Base-by-base conservation (phyloP, 2,113 vertebrate species). In the Merops nubicus region DNA sequence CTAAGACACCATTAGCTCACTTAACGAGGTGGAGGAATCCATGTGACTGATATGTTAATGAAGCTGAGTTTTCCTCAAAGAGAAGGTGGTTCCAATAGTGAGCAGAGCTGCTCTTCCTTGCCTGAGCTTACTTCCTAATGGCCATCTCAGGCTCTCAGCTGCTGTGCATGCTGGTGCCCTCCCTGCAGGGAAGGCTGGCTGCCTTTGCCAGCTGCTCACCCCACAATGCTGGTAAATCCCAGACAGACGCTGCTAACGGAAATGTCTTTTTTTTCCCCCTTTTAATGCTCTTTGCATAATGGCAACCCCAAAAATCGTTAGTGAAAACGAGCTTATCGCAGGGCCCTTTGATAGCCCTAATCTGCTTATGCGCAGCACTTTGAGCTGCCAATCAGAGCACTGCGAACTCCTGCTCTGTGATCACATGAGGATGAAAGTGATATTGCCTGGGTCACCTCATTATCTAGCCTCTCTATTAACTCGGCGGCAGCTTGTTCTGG, bases 211-310 rank as follows among this genome's bases (percentile, higher is more conserved):
- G 77, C 93, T 92, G 93, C 87, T 94, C 88, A 74, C 91, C 91
- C 92, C 89, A 94, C 89, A 87, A 2, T 73, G 93, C 40, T 62
- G 89, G 59, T 42, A 97, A 96, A 97, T 95, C 96, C 91, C 94
- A 94, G 96, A 95, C 96, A 97, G 96, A 95, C 86, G 82, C 90
- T 59, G 92, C 69, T 85, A 96, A 92, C 60, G 3, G 87, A 97
- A 97, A 96, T 88, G 90, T 91, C 96, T 97, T 92, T 94, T 81
- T 75, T 77, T 59, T 25, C 75, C 56, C 45, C 53, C 63, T 92
- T 97, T 93, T 95, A 97, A 97, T 96, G 92, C 93, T 97, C 93
- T 97, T 95, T 97, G 96, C 95, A 97, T 97, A 97, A 97, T 88
- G 92, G 90, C 91, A 95, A 96, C 81, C 90, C 93, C 96, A 89